Evolutionary conservation across 2,888 invertebrate genomes (phyloP), one percentile per base, ranked within the genome.

Genomic region (Euplagia quadripunctaria): DNA sequence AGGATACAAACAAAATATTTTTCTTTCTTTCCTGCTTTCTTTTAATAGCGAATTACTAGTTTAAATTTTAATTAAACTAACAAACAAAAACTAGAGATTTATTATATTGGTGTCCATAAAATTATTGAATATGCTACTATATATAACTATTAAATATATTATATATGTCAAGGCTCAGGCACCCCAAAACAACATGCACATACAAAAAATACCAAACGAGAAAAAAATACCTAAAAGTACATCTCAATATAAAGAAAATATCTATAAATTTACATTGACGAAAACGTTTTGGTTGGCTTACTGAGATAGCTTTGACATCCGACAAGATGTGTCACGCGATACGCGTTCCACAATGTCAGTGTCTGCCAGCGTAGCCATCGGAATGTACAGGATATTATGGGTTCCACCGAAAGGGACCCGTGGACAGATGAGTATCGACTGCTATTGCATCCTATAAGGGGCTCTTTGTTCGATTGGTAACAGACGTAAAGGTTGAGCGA

Each of bases 381-480:
- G 82, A 84, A 85, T 85, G 85, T 80, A 77, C 89, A 91, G 92
- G 92, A 92, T 91, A 92, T 93, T 91, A 92, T 91, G 90, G 89
- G 86, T 86, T 90, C 89, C 87, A 87, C 85, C 83, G 86, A 89
- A 82, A 86, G 83, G 86, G 85, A 80, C 81, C 61, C n/a, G 68
- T 42, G 72, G 78, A 17, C 46, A 49, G 65, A 58, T 71, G 46
- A 20, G 17, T 58, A 71, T 61, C 61, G 14, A 41, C n/a, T 43
- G 43, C 43, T 64, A n/a, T 64, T 64, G 8, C 64, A 17, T 9
- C 43, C 9, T 46, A 8, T 46, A 46, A 46, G 9, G 43, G 43
- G 17, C 16, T 8, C 42, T 61, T 20, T 61, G 61, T 61, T 14
- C 61, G 20, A 61, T 61, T 61, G 31, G 31, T 55, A 20, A 3